These are phyloP conservation scores for Conus canariensis DNA, from an alignment of 2,888 invertebrate genomes.

Conservation along the genomic window DNA sequence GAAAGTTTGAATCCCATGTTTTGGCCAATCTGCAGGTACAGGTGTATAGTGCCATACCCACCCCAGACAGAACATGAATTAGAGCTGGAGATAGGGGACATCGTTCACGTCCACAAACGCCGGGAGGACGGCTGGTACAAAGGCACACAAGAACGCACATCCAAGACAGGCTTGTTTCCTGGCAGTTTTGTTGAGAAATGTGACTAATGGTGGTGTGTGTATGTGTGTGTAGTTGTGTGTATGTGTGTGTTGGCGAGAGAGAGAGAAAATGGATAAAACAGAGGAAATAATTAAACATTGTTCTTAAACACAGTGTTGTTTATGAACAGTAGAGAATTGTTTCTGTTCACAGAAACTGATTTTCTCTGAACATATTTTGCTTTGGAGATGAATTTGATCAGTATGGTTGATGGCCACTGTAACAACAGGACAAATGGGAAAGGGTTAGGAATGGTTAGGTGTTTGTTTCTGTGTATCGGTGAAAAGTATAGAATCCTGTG, in stretches of 20 bases:
- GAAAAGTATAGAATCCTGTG: no score
- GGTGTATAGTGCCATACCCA: constrained; percentile 95
- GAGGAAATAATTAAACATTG: not conserved
- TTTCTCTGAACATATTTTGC: no score
- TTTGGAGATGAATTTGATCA: no score
- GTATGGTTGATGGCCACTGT: no score
- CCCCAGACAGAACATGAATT: constrained; percentile 96
- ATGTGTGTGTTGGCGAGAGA: not conserved
- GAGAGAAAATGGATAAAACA: not conserved
- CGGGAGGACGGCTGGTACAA: constrained; percentile 98
- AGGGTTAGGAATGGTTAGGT: no score
- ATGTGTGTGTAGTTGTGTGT: not conserved
- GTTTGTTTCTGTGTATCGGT: no score
- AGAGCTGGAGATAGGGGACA: constrained; percentile 92
- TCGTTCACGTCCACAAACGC: constrained; percentile 93
- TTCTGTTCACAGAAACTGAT: no score
- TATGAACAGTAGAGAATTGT: no score
- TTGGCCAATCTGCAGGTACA: constrained; percentile 83
- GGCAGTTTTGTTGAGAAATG: constrained; percentile 89
- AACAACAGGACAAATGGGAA: no score
- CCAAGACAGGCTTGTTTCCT: constrained; percentile 95
- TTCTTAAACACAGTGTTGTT: no score
- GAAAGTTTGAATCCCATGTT: no score
- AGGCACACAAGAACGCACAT: constrained; percentile 92
- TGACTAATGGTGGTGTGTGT: constrained; percentile 40